Evolutionary conservation across 1,140 invertebrate genomes (phyloP).

Genomic region (Meloidogyne exigua): DNA sequence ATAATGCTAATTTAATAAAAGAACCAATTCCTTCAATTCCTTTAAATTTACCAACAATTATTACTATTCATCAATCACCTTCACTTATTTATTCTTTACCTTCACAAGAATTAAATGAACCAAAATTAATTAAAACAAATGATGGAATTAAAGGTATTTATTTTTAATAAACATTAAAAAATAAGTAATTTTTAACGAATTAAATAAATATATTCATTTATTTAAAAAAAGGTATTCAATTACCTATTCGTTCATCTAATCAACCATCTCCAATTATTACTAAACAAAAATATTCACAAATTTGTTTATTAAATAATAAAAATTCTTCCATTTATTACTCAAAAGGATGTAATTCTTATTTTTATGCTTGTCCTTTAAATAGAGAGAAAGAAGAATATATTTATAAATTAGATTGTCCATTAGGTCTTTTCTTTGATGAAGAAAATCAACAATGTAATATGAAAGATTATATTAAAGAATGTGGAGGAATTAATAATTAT

Average conservation of each 20-base stretch:
- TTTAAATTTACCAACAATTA: neutral
- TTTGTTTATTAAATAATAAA: slow-evolving; percentile 12
- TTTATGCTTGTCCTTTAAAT: slow-evolving; percentile 8
- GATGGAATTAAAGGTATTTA: neutral
- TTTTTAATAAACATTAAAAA: neutral
- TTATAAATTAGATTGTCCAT: slow-evolving; percentile 21
- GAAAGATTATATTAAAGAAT: slow-evolving; percentile 10
- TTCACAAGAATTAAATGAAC: neutral
- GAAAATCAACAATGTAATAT: slow-evolving; percentile 11
- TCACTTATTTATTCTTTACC: neutral
- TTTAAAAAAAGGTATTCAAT: neutral
- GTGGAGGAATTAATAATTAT: slow-evolving; percentile 5
- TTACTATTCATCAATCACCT: neutral
- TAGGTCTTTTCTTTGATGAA: slow-evolving; percentile 22
- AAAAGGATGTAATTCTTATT: neutral
- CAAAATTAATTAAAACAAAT: no score
- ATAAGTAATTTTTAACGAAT: no score
- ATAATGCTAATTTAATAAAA: neutral
- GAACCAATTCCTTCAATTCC: neutral
- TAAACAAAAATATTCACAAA: neutral
- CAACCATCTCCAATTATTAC: neutral
- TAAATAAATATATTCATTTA: neutral
- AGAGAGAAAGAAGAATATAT: neutral
- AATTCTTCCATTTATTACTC: neutral
- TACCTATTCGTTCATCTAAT: neutral